Percentiles rank a stretch among this genome's conserved stretches.
phyloP scores from a whole-genome alignment of 2,888 invertebrate genomes.

The Tachina lurida region DNA sequence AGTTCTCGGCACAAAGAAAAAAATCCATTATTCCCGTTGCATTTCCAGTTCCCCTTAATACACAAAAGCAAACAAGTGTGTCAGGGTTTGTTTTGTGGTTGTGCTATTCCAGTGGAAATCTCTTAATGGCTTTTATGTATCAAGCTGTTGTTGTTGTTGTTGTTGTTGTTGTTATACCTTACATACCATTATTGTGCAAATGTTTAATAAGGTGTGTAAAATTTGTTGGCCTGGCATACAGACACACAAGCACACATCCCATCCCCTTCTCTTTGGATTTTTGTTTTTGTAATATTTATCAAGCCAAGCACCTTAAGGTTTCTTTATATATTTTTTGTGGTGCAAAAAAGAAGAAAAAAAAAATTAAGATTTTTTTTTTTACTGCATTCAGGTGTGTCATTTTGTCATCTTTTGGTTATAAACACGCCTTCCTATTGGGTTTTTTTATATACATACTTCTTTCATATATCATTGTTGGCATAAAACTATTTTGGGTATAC shows the following conservation, averaged over 20 bases:
- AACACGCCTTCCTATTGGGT: constrained; percentile 64
- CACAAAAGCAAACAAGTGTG: not conserved
- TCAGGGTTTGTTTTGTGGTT: not conserved
- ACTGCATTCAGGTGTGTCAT: constrained; percentile 67
- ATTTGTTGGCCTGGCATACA: constrained; percentile 30
- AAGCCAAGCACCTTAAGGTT: constrained; percentile 23
- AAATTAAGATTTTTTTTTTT: not conserved
- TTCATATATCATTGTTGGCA: not conserved
- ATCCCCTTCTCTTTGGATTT: not conserved
- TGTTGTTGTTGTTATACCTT: constrained; percentile 18
- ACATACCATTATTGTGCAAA: constrained; percentile 32
- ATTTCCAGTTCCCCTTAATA: constrained; percentile 30
- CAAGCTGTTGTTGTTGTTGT: not conserved
- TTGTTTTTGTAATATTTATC: constrained; percentile 1
- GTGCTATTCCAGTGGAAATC: constrained; percentile 65
- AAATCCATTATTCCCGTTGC: constrained; percentile 22
- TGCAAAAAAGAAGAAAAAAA: not conserved
- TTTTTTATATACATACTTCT: constrained; percentile 2
- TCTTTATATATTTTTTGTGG: constrained; percentile 32
- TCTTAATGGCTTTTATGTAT: constrained; percentile 62
- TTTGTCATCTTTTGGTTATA: constrained; percentile 61
- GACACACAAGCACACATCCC: not conserved
- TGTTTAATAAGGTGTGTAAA: constrained; percentile 58
- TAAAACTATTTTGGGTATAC: not conserved
- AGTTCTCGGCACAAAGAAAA: not conserved